These are phyloP conservation scores for Montipora efflorescens DNA, from an alignment of 64 coral and sea anemone species.

Conservation along the genomic window DNA sequence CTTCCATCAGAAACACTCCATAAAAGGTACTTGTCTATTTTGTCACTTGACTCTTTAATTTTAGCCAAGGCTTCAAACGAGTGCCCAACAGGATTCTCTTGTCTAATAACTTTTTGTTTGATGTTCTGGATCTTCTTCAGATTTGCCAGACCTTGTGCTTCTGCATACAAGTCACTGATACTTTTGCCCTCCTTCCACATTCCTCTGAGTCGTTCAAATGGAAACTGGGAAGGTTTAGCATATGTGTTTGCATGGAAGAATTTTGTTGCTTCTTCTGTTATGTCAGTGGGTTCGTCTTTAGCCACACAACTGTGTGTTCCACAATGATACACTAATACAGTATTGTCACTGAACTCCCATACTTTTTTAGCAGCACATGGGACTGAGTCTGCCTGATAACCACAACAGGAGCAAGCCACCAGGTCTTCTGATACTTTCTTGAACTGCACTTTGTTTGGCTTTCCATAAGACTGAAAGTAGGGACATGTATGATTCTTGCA, in stretches of 20 bases:
- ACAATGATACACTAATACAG: conserved; percentile 58
- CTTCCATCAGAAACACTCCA: conserved; percentile 69
- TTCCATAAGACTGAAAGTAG: conserved; percentile 43
- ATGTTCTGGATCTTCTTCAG: conserved; percentile 56
- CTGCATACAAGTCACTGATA: conserved; percentile 17
- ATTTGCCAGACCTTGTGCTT: conserved; percentile 3
- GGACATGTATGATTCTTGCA: conserved; percentile 43
- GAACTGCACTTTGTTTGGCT: conserved; percentile 56
- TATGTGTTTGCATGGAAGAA: too few species aligned
- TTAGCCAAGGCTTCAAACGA: conserved; percentile 80
- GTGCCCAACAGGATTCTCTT: conserved; percentile 68
- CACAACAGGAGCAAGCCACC: conserved; percentile 54
- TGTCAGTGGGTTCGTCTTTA: too few species aligned
- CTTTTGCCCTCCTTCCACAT: conserved; percentile 40
- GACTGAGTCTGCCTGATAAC: conserved; percentile 40
- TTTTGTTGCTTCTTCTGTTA: too few species aligned
- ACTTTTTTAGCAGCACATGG: conserved; percentile 52
- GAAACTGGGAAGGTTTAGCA: too few species aligned
- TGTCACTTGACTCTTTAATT: conserved; percentile 65
- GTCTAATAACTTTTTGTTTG: conserved; percentile 73
- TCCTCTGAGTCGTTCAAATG: not conserved
- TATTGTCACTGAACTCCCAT: conserved; percentile 50
- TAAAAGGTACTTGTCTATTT: conserved; percentile 41
- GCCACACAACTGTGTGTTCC: conserved; percentile 47
- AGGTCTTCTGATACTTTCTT: conserved; percentile 7